These are phyloP conservation scores for Dolichotis patagonum DNA, from an alignment of 2,113 vertebrate species.

Conservation along the genomic window DNA sequence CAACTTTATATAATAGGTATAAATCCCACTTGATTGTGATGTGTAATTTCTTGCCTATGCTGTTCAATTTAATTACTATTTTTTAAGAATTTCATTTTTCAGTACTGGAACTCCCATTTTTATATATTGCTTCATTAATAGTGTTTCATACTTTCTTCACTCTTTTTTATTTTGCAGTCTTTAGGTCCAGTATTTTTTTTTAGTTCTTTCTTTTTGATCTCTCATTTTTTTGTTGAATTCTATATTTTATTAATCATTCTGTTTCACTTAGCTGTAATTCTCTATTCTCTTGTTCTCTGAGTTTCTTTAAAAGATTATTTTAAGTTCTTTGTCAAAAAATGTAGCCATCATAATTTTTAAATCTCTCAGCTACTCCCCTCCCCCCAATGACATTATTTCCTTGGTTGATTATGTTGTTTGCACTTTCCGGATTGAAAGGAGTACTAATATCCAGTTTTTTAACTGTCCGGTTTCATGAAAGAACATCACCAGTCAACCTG, in stretches of 20 bases:
- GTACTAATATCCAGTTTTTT: background rate
- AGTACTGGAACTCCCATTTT: background rate
- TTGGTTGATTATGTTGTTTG: background rate
- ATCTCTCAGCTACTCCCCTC: no score
- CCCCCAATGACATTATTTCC: background rate
- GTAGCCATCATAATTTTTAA: background rate
- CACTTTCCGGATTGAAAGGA: background rate
- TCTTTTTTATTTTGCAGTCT: background rate
- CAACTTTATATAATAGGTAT: background rate
- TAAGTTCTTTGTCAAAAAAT: background rate
- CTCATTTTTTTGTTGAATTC: background rate
- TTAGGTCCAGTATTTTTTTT: background rate
- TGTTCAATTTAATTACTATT: background rate
- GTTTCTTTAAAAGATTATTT: background rate
- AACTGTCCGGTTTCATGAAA: background rate
- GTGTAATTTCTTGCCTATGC: background rate
- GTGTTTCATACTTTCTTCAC: background rate
- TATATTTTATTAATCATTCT: background rate
- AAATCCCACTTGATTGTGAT: background rate
- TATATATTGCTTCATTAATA: background rate
- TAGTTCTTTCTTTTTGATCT: background rate
- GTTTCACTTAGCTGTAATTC: background rate
- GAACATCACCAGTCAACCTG: background rate
- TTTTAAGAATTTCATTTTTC: background rate
- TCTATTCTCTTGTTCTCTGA: background rate